Conservation (phyloP, 2,113 vertebrate species). For the Epinephelus moara region DNA sequence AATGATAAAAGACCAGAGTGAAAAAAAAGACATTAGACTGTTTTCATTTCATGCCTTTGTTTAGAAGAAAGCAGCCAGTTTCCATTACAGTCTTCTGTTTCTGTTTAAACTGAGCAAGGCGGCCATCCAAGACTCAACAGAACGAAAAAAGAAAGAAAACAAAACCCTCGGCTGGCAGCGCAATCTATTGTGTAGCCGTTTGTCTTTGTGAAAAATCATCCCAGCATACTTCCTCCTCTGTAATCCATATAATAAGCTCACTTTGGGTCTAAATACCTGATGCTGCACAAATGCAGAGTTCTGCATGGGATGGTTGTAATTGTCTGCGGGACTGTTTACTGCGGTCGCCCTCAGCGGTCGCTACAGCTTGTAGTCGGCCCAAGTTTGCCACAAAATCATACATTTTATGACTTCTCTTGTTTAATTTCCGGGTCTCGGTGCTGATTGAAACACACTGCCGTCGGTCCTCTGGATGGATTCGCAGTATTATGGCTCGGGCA, state of each 20-base stretch:
- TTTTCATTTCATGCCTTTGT: conserved; percentile 73
- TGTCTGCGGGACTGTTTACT: conserved; percentile 44
- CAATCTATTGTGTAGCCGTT: conserved; percentile 45
- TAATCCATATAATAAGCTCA: conserved; percentile 36
- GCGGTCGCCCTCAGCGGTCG: background rate
- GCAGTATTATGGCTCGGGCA: conserved; percentile 26
- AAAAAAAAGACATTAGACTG: conserved; percentile 45
- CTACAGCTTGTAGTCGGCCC: background rate
- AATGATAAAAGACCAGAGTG: conserved; percentile 44
- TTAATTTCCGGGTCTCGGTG: background rate
- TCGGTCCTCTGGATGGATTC: conserved; percentile 17
- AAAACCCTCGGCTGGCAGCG: conserved; percentile 33
- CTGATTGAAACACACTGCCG: conserved; percentile 14
- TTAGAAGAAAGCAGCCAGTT: conserved; percentile 61
- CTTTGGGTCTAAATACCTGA: conserved; percentile 44
- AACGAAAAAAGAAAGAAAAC: conserved; percentile 7
- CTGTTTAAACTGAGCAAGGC: conserved; percentile 67
- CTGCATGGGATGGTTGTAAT: conserved; percentile 27
- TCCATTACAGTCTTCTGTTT: conserved; percentile 77
- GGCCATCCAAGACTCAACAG: conserved; percentile 53
- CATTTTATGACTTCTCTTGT: conserved; percentile 26
- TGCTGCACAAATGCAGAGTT: conserved; percentile 5
- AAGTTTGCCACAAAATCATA: conserved; percentile 8
- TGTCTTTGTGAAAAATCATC: conserved; percentile 47
- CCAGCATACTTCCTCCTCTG: background rate